A percentile compares a stretch with the other conserved stretches of the same genome.
Conservation (phyloP, 64 coral and sea anemone species). For the Stichodactyla helianthus region DNA sequence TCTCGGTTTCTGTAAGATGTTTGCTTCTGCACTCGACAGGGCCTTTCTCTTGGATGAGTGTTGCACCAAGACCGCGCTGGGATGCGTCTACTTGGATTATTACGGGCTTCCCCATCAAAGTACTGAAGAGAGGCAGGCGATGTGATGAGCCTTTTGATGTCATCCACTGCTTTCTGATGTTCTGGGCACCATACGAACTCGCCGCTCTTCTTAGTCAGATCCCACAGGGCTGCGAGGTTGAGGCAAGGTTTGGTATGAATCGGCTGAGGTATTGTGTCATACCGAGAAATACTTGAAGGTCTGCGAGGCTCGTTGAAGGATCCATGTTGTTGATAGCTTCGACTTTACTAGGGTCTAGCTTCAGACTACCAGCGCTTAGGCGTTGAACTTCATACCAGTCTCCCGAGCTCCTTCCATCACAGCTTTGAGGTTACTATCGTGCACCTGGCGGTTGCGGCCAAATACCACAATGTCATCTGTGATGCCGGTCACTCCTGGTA, state of each 20-base stretch:
- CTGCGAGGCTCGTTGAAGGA: constrained; percentile 42
- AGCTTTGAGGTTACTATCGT: constrained; percentile 45
- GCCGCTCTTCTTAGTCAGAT: constrained; percentile 49
- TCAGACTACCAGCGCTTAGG: constrained; percentile 37
- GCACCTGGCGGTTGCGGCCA: not conserved
- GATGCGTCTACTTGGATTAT: constrained; percentile 59
- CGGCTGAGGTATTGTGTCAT: constrained; percentile 59
- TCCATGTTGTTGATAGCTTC: constrained; percentile 63
- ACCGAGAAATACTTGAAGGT: constrained; percentile 61
- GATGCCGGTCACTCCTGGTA: constrained; percentile 34
- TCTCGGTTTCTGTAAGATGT: too few species aligned
- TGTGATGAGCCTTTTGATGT: constrained; percentile 41
- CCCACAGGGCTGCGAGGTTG: constrained; percentile 30
- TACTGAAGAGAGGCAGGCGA: constrained; percentile 46
- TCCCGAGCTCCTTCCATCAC: constrained; percentile 35
- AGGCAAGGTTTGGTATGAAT: constrained; percentile 50
- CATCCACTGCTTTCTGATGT: constrained; percentile 43
- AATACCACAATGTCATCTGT: constrained; percentile 38
- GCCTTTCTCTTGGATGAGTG: constrained; percentile 44
- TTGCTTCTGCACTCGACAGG: too few species aligned
- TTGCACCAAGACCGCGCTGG: constrained; percentile 26
- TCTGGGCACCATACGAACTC: constrained; percentile 44
- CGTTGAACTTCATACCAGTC: constrained; percentile 32
- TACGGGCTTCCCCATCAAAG: constrained; percentile 51
- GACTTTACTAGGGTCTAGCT: constrained; percentile 40